phyloP scores from a whole-genome alignment of 2,797 vertebrate species.

The Chrysocyon brachyurus region DNA sequence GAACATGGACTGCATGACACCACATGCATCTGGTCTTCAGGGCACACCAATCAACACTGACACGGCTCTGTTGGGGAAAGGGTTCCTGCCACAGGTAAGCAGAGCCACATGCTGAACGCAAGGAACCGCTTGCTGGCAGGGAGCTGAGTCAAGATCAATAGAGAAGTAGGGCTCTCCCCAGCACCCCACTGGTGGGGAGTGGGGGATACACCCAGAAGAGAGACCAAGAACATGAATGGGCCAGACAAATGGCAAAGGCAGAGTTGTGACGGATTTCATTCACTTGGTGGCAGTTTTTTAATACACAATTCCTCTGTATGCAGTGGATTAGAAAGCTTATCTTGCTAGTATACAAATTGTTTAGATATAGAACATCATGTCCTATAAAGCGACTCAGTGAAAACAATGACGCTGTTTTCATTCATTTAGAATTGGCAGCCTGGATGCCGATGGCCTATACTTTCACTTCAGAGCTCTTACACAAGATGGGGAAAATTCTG shows the following conservation, averaged over 20 bases:
- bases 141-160: background rate
- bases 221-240: background rate
- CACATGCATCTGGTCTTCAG: rapidly evolving
- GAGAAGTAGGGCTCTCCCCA: background rate
- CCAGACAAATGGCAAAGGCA: background rate
- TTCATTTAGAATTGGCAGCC: background rate
- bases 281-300: too few relatives aligned
- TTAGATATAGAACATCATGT: background rate
- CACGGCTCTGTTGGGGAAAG: background rate
- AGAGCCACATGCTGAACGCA: background rate
- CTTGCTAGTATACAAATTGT: background rate
- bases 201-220: rapidly evolving
- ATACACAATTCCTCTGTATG: background rate
- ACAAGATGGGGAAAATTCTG: background rate
- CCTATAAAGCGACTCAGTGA: background rate
- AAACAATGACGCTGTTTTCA: background rate
- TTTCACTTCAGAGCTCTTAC: background rate
- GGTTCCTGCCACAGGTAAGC: background rate
- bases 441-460: background rate
- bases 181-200: background rate
- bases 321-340: background rate
- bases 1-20: too few relatives aligned
- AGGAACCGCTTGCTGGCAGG: background rate
- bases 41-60: background rate
- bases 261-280: too few relatives aligned